Evolutionary conservation across 2,888 invertebrate species (phyloP), one percentile per base, ranked within the genome.

Genomic region (Drosophila peninsularis): DNA sequence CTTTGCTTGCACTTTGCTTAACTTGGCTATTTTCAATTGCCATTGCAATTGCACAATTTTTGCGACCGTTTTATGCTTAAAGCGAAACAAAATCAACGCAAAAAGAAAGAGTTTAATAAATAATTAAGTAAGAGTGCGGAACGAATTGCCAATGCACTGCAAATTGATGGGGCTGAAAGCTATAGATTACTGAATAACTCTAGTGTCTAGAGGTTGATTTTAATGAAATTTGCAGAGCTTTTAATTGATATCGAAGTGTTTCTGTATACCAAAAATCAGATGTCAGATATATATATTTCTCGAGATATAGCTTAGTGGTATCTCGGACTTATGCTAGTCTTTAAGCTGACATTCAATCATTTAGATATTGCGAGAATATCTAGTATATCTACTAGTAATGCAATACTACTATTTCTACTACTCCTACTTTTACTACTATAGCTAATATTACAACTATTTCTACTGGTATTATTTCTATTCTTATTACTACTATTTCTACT

Each of bases 1-100:
- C 61, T 70, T 70, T 24, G 24, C 24, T 24, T 75, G 73, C 82
- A 75, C 68, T 84, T 78, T 78, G 85, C 84, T 77, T 63, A 54
- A 69, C 61, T 75, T 62, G 27, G 80, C 82, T 75, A 80, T 82
- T 82, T 78, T 52, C 49, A 39, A 50, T 62, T 39, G 42, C 39
- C 67, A 73, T 80, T 80, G 50, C 47, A 69, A 75, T 80, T 78
- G 80, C 80, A 71, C 62, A 77, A 71, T 44, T 44, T 60, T 62
- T 69, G 44, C 55, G 42, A 52, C 10, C 42, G 55, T 55, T 53
- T 64, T 68, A 41, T 56, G 62, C 30, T 41, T 41, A 19, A 52
- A 21, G 19, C n/a, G 17, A 45, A 54, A 19, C 39, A 41, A 41
- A 41, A 30, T 6, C 27, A 30, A 30, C 5, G 24, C 41, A 5